Base-by-base conservation (phyloP, 2,888 invertebrate species). In the Ecdyonurus torrentis region DNA sequence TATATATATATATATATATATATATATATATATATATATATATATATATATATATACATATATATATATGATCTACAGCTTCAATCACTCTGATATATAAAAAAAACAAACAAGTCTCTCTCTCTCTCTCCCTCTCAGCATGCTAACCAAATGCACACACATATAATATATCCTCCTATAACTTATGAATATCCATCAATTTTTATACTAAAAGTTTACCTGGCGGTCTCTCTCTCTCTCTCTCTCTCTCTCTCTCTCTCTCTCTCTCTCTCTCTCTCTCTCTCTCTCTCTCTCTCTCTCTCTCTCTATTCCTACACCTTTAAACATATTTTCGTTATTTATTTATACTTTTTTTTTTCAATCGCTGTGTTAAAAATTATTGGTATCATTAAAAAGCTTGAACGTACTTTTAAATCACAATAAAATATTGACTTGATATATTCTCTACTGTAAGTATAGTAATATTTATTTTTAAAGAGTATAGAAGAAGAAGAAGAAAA, bases 381-480 rank as follows among this genome's bases (percentile, higher is more conserved):
- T 55, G 55, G 22, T n/a, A 55, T 55, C 55, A 55, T 55, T 55
- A 55, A 55, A 55, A 55, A 55, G n/a, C n/a, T 20, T 20, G 55
- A 55, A 22, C 19, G 22, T 20, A n/a, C 19, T 55, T 55, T 55
- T 55, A 55, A 55, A 55, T 55, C 55, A 55, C 55, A 37, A 37
- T 37, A 37, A 37, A 37, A 37, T 37, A 37, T 37, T 37, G 37
- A 37, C 37, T 37, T 37, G 15, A 37, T 37, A 37, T 37, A 10
- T 37, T 37, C 15, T 37, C 15, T 37, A 10, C 37, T 37, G 37
- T 37, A 37, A 37, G 15, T 10, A 37, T 37, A 37, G 5, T 10
- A 37, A 37, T 37, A 15, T n/a, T n/a, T n/a, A n/a, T n/a, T n/a
- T n/a, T n/a, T n/a, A n/a, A n/a, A n/a, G n/a, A n/a, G n/a, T n/a